Evolutionary conservation across 2,113 vertebrate species (phyloP).

Genomic region (Rhinogobius similis): DNA sequence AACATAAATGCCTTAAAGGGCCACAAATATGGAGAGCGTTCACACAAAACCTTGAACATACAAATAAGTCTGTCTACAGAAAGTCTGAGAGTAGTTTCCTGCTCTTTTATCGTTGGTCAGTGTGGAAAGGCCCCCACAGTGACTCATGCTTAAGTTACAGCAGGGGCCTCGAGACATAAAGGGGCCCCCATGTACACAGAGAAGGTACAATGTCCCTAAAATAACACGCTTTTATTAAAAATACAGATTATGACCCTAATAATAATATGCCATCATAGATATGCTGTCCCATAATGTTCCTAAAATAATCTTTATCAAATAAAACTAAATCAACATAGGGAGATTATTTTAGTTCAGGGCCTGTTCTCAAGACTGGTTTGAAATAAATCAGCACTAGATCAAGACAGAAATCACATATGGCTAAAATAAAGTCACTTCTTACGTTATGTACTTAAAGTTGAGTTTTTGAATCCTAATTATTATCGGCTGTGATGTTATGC

Average conservation of each 20-base stretch:
- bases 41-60: slow-evolving; percentile 33
- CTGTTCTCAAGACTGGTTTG: not conserved
- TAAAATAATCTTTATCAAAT: slow-evolving; percentile 13
- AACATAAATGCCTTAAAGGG: slow-evolving; percentile 52
- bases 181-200: not conserved
- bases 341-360: not conserved
- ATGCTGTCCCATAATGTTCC: not conserved
- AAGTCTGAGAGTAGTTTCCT: slow-evolving; percentile 27
- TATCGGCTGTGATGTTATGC: slow-evolving; percentile 13
- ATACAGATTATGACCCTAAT: slow-evolving; percentile 4
- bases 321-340: not conserved
- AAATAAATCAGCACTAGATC: not conserved
- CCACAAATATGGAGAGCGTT: slow-evolving; percentile 18
- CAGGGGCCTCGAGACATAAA: slow-evolving; percentile 15
- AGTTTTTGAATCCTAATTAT: too few species aligned
- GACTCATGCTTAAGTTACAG: slow-evolving; percentile 6
- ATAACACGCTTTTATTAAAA: slow-evolving; percentile 11
- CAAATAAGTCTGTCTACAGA: slow-evolving; percentile 44
- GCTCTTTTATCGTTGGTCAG: slow-evolving; percentile 17
- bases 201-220: slow-evolving; percentile 5
- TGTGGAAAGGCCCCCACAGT: slow-evolving; percentile 11
- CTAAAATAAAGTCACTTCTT: too few species aligned
- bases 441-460: too few species aligned
- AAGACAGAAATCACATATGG: not conserved
- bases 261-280: slow-evolving; percentile 3